Conservation (phyloP, 2,797 vertebrate genomes). For the Fistularia tabacaria region DNA sequence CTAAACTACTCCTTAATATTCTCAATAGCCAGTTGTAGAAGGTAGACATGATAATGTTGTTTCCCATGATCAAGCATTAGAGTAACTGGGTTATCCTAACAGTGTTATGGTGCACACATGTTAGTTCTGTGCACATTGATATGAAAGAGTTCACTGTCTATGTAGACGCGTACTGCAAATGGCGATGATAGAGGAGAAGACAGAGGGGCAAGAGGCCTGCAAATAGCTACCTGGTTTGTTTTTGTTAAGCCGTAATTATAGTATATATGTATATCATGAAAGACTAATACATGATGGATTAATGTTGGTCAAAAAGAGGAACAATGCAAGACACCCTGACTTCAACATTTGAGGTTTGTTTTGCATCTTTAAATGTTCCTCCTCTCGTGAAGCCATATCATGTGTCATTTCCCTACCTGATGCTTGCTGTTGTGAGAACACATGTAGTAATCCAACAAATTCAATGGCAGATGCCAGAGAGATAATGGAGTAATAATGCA, state of each 20-base stretch:
- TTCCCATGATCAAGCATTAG: constrained; percentile 22
- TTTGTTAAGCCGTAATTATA: too few relatives aligned
- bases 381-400: constrained; percentile 44
- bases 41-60: constrained; percentile 6
- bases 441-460: constrained; percentile 31
- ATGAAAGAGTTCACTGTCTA: constrained; percentile 4
- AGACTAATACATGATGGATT: too few relatives aligned
- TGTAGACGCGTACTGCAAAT: constrained; percentile 11
- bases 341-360: constrained; percentile 47
- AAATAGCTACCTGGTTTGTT: too few relatives aligned
- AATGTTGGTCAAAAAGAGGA: constrained; percentile 5
- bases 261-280: too few relatives aligned
- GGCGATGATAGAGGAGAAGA: too few relatives aligned
- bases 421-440: constrained; percentile 43
- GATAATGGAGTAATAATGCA: constrained; percentile 36
- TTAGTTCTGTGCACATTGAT: neutral
- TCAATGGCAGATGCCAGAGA: constrained; percentile 24
- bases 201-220: too few relatives aligned
- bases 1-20: too few relatives aligned
- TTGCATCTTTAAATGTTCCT: constrained; percentile 51
- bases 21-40: constrained; percentile 8
- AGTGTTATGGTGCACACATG: constrained; percentile 10
- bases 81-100: constrained; percentile 34
- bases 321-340: constrained; percentile 13
- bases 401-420: constrained; percentile 44